phyloP scores from a whole-genome alignment of 2,797 vertebrate genomes.

The Dicrostonyx torquatus region DNA sequence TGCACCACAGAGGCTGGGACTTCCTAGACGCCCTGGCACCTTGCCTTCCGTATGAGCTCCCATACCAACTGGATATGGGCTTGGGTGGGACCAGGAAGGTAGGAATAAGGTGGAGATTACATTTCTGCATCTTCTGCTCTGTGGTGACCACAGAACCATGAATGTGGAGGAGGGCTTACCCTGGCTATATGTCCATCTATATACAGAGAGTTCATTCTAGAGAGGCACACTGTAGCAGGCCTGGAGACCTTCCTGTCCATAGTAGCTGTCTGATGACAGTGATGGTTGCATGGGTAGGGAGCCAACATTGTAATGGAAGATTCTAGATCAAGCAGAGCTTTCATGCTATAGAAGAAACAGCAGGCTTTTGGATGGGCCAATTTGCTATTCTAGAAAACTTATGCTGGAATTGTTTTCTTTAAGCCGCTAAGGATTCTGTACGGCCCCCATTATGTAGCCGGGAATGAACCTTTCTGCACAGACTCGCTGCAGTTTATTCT shows the following conservation, averaged over 20 bases:
- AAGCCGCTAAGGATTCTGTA: background rate
- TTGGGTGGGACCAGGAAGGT: background rate
- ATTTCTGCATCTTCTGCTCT: background rate
- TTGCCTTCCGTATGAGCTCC: slow-evolving; percentile 18
- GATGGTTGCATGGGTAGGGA: background rate
- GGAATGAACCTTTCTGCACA: background rate
- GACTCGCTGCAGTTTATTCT: background rate
- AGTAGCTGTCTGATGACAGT: background rate
- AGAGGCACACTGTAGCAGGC: background rate
- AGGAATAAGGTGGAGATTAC: background rate
- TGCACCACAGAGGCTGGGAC: background rate
- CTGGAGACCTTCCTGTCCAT: background rate
- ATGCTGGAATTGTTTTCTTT: background rate
- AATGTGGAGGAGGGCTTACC: background rate
- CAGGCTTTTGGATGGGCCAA: background rate
- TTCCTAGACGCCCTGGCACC: background rate
- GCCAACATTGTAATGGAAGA: background rate
- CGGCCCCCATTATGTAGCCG: background rate
- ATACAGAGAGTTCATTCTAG: background rate
- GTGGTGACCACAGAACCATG: background rate
- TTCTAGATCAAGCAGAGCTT: background rate
- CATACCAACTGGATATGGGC: background rate
- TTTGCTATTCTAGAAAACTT: background rate
- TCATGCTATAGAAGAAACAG: background rate
- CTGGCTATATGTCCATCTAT: background rate